Conservation (phyloP, 1,140 invertebrate species). For the Cyphomyrmex costatus region DNA sequence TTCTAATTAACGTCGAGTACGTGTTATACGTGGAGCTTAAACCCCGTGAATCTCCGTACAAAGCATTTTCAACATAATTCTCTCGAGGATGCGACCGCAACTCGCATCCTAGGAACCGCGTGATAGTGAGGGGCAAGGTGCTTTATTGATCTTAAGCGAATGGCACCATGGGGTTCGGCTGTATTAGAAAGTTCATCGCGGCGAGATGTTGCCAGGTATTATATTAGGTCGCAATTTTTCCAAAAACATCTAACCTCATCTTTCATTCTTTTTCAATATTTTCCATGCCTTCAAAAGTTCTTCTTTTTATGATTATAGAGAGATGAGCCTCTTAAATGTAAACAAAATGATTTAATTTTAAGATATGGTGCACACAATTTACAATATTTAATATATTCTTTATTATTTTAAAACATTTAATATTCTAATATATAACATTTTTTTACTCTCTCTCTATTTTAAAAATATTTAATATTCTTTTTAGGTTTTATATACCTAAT, state of each 20-base stretch:
- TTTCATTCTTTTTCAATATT: conserved; percentile 29
- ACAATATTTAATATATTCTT: neutral
- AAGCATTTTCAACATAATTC: conserved; percentile 15
- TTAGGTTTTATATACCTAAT: neutral
- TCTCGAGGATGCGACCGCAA: neutral
- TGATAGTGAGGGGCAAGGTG: conserved; percentile 64
- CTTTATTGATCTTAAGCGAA: conserved; percentile 73
- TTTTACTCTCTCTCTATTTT: no score
- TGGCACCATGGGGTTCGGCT: conserved; percentile 61
- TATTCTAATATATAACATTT: neutral
- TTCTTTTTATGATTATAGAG: neutral
- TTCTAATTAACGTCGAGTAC: neutral
- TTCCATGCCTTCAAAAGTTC: neutral
- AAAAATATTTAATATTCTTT: neutral
- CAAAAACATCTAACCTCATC: conserved; percentile 25
- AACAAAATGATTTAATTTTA: conserved; percentile 16
- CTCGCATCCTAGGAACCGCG: conserved; percentile 52
- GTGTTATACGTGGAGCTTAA: neutral
- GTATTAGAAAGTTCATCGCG: conserved; percentile 70
- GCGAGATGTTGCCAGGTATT: conserved; percentile 14
- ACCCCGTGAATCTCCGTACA: neutral
- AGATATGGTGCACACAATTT: neutral
- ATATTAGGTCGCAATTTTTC: conserved; percentile 54
- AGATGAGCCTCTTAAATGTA: neutral
- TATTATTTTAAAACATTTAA: neutral